Evolutionary conservation across 2,888 invertebrate species (phyloP).

Genomic region (Acleris sparsana): DNA sequence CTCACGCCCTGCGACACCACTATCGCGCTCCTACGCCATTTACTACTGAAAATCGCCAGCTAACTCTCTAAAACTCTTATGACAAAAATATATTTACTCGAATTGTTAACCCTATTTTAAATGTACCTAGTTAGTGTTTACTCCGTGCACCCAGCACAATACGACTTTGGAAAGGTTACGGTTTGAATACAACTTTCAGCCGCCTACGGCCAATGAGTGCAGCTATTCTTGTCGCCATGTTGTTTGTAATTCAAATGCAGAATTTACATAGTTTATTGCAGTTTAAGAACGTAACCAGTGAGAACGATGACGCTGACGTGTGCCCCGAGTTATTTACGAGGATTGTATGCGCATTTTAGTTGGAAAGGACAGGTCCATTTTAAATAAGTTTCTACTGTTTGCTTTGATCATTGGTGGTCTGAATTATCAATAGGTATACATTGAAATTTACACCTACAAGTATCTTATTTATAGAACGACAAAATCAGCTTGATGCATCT

Average conservation of each 20-base stretch:
- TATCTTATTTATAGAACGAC: neutral
- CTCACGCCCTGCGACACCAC: conserved; percentile 55
- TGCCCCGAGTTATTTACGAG: conserved; percentile 41
- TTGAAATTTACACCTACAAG: neutral
- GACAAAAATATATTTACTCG: neutral
- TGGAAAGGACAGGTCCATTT: neutral
- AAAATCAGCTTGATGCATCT: neutral
- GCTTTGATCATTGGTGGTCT: neutral
- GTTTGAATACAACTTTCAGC: conserved; percentile 56
- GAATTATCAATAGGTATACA: neutral
- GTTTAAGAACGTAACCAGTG: conserved; percentile 75
- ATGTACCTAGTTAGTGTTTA: too few species aligned
- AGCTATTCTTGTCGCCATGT: conserved; percentile 48
- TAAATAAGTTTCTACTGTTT: conserved; percentile 2
- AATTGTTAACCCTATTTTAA: conserved; percentile 42
- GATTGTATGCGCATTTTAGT: conserved; percentile 43
- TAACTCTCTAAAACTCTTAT: neutral
- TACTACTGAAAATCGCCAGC: neutral
- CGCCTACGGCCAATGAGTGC: conserved; percentile 46
- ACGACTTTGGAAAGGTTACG: too few species aligned
- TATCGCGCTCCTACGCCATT: conserved; percentile 21
- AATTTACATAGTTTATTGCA: conserved; percentile 75
- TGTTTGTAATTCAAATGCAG: conserved; percentile 73
- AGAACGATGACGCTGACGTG: conserved; percentile 50
- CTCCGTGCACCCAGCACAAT: too few species aligned